Base-by-base conservation (phyloP, 2,797 vertebrate species). In the Cyclopterus lumpus region DNA sequence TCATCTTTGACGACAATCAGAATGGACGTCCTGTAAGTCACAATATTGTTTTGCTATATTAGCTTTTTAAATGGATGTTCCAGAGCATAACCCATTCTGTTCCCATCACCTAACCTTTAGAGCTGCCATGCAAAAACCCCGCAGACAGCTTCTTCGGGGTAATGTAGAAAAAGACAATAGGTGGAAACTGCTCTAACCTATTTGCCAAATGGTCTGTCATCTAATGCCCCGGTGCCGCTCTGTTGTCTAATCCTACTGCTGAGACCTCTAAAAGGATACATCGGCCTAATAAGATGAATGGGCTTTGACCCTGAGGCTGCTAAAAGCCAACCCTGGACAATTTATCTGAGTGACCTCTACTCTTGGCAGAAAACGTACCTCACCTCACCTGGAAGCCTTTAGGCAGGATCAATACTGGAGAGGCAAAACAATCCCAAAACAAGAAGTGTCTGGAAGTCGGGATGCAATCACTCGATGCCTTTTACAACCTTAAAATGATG, bases 241-340 rank as follows among this genome's bases (percentile, higher is more conserved):
- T 93, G 93, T 94, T 96, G 96, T 97, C 95, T 96, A 97, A 98
- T 97, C 95, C 96, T 92, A 89, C 95, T 95, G 95, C 90, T 90
- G 95, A 96, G 94, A 94, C 91, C 93, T 91, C 95, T 97, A 96
- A 97, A 96, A 95, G 95, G 95, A 98, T 96, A 95, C 80, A 93
- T 88, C 85, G 87, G 91, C 93, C 94, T 96, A 97, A 96, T 95
- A 96, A 96, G 96, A 97, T 96, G 95, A 97, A 97, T 97, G 96
- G 95, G 96, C 94, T 93, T 92, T 96, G 95, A 97, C 97, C 96
- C 96, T 93, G 93, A 92, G 96, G 94, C 95, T 95, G 94, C 95
- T 95, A 96, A 97, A 96, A 97, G 95, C 95, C 95, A 96, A 95
- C 94, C n/a, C 93, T 92, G 93, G 95, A 96, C 94, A 94, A 97